Base-by-base conservation (phyloP, 2,888 invertebrate genomes). In the Sepiola atlantica region DNA sequence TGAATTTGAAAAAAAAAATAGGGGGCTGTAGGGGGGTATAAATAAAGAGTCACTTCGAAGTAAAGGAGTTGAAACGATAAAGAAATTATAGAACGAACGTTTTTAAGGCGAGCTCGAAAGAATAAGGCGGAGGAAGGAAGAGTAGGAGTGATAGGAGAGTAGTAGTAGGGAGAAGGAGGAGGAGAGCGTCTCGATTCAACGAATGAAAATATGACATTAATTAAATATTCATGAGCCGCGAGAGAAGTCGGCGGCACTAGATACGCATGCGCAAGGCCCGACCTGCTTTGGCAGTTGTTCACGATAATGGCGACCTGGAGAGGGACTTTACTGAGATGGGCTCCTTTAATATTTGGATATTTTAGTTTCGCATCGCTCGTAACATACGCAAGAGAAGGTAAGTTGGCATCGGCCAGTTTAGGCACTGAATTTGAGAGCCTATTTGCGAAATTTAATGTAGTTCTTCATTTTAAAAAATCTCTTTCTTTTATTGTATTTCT, bases 121-220 rank as follows among this genome's bases (percentile, higher is more conserved):
- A 77, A n/a, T 77, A 32, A 77, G 77, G 77, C 77, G 32, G 77
- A 77, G 77, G 77, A 77, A 77, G 77, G n/a, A 77, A 77, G 77
- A 77, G 77, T 77, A 32, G 77, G 32, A 32, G 77, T 77, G 14
- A 77, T 16, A 77, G 77, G 77, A 77, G 18, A 77, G 77, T 32
- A n/a, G 77, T n/a, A n/a, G 32, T 77, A 77, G 77, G 77, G 77
- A 77, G n/a, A 77, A 77, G 77, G 77, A 77, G 77, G 32, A 77
- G 77, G 77, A 77, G 77, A 77, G 77, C 77, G 32, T 77, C 77
- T 77, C 77, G 77, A 77, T 77, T 77, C 77, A 77, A 77, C 77
- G 77, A 77, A 77, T 77, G 77, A 77, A 77, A 77, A 77, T 77
- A 77, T 77, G 77, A 77, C 77, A 77, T 77, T 77, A 77, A 77